A percentile compares a stretch with the other conserved stretches of the same genome.
These are phyloP conservation scores for Drosophila villosipedis DNA, from an alignment of 2,888 invertebrate species.

Conservation along the genomic window DNA sequence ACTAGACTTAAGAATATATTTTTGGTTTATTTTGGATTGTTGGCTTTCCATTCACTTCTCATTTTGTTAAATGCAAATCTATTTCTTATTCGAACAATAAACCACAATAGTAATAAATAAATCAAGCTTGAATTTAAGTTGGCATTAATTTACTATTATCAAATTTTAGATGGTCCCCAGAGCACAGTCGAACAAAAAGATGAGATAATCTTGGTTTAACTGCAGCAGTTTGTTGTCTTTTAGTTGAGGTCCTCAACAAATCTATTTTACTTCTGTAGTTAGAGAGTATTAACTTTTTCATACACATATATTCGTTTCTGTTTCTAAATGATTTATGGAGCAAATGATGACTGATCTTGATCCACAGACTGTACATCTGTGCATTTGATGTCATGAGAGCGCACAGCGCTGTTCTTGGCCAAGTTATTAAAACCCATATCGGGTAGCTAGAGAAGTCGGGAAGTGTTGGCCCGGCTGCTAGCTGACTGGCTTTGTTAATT, in stretches of 20 bases:
- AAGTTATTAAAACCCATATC: slow-evolving; percentile 64
- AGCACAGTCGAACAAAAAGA: neutral
- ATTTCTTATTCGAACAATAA: neutral
- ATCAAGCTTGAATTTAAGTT: neutral
- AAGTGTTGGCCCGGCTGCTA: slow-evolving; percentile 35
- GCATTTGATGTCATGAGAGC: slow-evolving; percentile 49
- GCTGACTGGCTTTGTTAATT: slow-evolving; percentile 58
- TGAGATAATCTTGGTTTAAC: neutral
- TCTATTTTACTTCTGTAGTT: neutral
- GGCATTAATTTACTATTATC: neutral
- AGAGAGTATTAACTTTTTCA: neutral
- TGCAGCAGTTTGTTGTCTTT: neutral
- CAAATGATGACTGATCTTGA: slow-evolving; percentile 46
- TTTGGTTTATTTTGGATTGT: neutral
- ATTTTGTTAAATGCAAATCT: neutral
- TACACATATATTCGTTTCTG: neutral
- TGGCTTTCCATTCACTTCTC: neutral
- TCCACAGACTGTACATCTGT: slow-evolving; percentile 49
- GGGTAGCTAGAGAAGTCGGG: slow-evolving; percentile 55
- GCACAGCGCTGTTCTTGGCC: slow-evolving; percentile 22
- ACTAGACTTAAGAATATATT: neutral
- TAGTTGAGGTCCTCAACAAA: neutral
- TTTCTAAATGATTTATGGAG: slow-evolving; percentile 9
- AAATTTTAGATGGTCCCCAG: neutral
- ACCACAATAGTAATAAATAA: neutral